Percentiles rank a stretch among this genome's conserved stretches.
These are phyloP conservation scores for Dilophus febrilis DNA, from an alignment of 2,888 invertebrate genomes.

Conservation along the genomic window DNA sequence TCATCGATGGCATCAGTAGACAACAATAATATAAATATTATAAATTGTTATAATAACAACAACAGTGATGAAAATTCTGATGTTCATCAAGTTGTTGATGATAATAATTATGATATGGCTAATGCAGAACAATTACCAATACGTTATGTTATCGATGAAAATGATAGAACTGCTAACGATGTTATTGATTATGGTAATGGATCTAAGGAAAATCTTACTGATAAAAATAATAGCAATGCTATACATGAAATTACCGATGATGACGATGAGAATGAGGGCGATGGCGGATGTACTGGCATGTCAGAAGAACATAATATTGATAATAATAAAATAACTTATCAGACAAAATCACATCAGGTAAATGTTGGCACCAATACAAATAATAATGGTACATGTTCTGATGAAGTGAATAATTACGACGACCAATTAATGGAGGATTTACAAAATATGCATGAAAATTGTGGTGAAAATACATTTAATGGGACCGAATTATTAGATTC, in stretches of 20 bases:
- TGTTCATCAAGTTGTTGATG: constrained; percentile 11
- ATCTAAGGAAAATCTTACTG: too few relatives aligned
- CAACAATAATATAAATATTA: neutral
- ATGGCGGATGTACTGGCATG: neutral
- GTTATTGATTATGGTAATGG: constrained; percentile 8
- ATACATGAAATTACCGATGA: constrained; percentile 4
- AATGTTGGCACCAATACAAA: constrained; percentile 9
- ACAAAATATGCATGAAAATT: constrained; percentile 9
- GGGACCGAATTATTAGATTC: constrained; percentile 38
- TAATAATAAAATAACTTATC: constrained; percentile 7
- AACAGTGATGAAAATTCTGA: constrained; percentile 22
- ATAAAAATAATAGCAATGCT: neutral
- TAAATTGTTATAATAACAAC: neutral
- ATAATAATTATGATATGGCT: constrained; percentile 7
- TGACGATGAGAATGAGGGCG: too few relatives aligned
- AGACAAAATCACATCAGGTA: constrained; percentile 6
- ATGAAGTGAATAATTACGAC: too few relatives aligned
- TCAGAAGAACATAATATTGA: constrained; percentile 6
- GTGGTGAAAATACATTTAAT: constrained; percentile 29
- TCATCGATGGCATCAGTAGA: constrained; percentile 13
- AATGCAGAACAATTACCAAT: constrained; percentile 3
- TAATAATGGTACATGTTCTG: constrained; percentile 9
- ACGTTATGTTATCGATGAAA: neutral
- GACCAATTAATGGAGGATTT: constrained; percentile 8
- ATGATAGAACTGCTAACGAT: constrained; percentile 6